Percentiles rank a stretch among this genome's conserved stretches.
These are phyloP conservation scores for Muricea muricata DNA, from an alignment of 92 coral and sea anemone genomes.

Conservation along the genomic window DNA sequence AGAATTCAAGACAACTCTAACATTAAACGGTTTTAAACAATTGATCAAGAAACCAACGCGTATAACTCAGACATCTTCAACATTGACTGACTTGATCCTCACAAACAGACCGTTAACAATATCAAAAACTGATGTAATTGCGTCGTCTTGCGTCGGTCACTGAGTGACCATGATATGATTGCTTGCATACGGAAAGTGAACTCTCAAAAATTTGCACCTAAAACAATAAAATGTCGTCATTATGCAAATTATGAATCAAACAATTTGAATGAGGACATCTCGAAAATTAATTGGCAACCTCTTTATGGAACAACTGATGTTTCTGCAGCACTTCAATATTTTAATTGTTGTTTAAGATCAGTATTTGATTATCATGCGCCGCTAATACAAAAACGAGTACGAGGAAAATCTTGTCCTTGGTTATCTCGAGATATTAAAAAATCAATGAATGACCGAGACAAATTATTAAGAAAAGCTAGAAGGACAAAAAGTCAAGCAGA, in stretches of 20 bases:
- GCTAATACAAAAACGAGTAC: background rate
- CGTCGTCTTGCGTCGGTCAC: no score
- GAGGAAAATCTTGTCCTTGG: slow-evolving; percentile 6
- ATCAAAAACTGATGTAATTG: background rate
- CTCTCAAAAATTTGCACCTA: no score
- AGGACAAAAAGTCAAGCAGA: background rate
- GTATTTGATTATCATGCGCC: background rate
- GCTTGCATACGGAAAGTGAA: no score
- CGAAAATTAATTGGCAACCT: no score
- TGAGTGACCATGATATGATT: slow-evolving; percentile 1
- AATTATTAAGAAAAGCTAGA: slow-evolving; percentile 1
- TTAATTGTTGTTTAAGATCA: background rate
- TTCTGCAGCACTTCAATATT: background rate
- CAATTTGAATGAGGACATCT: no score
- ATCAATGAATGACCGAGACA: slow-evolving; percentile 3
- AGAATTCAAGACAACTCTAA: slow-evolving; percentile 6
- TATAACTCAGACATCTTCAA: slow-evolving; percentile 1
- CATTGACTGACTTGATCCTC: background rate
- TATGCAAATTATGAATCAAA: no score
- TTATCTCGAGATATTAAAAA: slow-evolving; percentile 3
- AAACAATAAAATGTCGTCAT: no score
- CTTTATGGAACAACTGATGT: background rate
- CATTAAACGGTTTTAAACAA: slow-evolving; percentile 7
- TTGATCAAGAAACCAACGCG: background rate
- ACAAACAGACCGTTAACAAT: slow-evolving; percentile 17